Evolutionary conservation across 2,797 vertebrate species (phyloP).

Genomic region (Momotus momota): DNA sequence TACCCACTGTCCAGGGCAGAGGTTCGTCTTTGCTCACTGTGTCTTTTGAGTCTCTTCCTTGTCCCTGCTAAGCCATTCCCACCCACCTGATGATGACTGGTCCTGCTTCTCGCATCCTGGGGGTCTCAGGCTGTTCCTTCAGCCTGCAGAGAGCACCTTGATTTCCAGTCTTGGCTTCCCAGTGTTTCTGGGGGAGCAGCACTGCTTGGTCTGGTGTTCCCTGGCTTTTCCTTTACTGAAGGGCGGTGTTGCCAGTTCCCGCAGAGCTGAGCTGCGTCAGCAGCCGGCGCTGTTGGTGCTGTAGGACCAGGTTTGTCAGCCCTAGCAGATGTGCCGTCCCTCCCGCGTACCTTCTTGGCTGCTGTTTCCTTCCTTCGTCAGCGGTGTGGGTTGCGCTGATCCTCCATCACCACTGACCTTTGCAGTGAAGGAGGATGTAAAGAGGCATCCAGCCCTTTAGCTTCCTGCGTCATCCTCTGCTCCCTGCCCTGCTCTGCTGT

Average conservation of each 20-base stretch:
- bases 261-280: background rate
- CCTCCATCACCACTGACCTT: background rate
- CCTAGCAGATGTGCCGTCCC: background rate
- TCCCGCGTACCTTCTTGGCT: background rate
- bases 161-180: background rate
- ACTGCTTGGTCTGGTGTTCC: background rate
- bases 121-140: background rate
- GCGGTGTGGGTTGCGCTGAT: accelerated
- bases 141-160: background rate
- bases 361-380: background rate
- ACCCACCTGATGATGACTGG: accelerated
- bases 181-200: background rate
- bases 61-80: background rate
- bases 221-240: background rate
- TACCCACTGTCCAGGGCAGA: accelerated
- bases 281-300: background rate
- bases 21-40: background rate
- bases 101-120: background rate
- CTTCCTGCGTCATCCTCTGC: background rate
- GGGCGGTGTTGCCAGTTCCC: background rate
- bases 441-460: background rate
- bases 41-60: background rate
- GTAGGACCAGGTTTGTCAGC: background rate
- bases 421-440: background rate
- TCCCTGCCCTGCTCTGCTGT: background rate